Percentiles rank a stretch among this genome's conserved stretches.
phyloP scores from a whole-genome alignment of 2,113 vertebrate species.

The Capricornis sumatraensis region DNA sequence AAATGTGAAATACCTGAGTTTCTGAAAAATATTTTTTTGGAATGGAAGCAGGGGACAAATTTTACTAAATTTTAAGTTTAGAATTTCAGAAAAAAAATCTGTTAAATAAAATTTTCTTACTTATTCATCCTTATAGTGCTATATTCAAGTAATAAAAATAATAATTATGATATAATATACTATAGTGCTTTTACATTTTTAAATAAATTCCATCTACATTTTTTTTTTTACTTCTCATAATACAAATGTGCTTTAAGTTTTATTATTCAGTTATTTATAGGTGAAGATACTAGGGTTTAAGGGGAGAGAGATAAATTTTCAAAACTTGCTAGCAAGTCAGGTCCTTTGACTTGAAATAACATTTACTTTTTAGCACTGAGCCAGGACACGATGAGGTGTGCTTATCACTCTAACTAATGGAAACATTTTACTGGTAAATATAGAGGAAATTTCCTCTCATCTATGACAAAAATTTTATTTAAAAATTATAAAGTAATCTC shows the following conservation, averaged over 20 bases:
- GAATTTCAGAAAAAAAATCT: not conserved
- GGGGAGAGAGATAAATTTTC: not conserved
- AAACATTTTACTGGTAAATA: not conserved
- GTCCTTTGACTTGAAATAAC: not conserved
- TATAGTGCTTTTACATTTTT: not conserved
- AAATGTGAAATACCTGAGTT: not conserved
- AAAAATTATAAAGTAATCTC: not conserved
- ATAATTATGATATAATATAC: not conserved
- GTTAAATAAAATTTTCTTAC: not conserved
- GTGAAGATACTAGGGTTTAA: not conserved
- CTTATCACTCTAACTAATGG: not conserved
- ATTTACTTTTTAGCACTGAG: not conserved
- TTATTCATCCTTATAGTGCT: not conserved
- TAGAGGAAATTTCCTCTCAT: slow-evolving; percentile 29
- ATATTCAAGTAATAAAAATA: not conserved
- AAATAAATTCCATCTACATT: not conserved
- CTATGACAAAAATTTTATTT: not conserved
- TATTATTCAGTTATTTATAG: not conserved
- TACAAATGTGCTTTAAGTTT: not conserved
- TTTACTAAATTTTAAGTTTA: not conserved
- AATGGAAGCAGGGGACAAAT: not conserved
- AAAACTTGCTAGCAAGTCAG: not conserved
- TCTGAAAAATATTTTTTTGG: not conserved
- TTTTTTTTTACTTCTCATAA: not conserved
- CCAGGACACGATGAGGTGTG: not conserved